Conservation (phyloP, 2,113 vertebrate species). For the Stegostoma tigrinum region DNA sequence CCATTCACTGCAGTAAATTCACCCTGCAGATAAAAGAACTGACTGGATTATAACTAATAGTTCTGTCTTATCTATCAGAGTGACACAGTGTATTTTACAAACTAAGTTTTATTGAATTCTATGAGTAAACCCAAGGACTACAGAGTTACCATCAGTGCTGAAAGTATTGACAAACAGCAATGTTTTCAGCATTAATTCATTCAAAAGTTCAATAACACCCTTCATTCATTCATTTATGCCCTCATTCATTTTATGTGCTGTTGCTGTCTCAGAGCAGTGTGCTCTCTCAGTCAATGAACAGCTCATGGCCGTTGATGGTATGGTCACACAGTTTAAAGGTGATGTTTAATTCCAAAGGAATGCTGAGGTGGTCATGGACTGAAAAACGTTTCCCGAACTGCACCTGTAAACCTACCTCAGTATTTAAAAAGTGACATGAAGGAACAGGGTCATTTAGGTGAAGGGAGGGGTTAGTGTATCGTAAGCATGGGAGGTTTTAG, state of each 20-base stretch:
- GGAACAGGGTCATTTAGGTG: neutral
- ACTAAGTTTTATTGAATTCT: neutral
- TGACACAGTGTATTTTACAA: neutral
- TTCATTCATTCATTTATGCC: neutral
- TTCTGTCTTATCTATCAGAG: constrained; percentile 17
- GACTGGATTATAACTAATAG: neutral
- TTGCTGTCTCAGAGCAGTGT: neutral
- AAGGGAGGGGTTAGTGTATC: neutral
- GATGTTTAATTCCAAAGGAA: neutral
- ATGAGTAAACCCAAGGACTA: neutral
- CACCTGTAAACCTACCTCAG: neutral
- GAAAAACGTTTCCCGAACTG: neutral
- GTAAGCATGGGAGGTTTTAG: neutral
- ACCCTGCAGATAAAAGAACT: constrained; percentile 17
- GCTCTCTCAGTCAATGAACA: neutral
- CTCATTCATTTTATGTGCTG: constrained; percentile 12
- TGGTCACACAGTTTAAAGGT: neutral
- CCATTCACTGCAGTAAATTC: constrained; percentile 23
- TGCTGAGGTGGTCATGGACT: neutral
- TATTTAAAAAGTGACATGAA: neutral
- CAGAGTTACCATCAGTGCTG: neutral
- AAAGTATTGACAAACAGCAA: neutral
- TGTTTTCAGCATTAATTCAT: constrained; percentile 3
- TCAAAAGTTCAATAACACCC: neutral
- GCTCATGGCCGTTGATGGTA: neutral